Evolutionary conservation across 2,888 invertebrate genomes (phyloP).

Genomic region (Ommatoiulus sabulosus): DNA sequence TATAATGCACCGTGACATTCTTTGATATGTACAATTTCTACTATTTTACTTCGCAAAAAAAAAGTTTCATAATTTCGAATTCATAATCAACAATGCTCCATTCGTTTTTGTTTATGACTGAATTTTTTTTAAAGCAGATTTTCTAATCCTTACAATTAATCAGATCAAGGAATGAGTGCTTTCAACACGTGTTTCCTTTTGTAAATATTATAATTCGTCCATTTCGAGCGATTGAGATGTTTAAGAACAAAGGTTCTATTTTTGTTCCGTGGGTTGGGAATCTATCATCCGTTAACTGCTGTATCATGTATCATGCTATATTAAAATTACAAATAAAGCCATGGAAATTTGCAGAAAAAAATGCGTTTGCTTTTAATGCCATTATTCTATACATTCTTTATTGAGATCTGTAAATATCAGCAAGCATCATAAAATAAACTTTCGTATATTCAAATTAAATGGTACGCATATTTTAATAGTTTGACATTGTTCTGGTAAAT

Average conservation of each 20-base stretch:
- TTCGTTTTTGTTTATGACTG: not conserved
- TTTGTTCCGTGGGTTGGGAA: conserved; percentile 17
- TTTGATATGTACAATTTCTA: not conserved
- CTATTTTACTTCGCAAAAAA: not conserved
- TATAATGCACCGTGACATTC: not conserved
- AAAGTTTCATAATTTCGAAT: not conserved
- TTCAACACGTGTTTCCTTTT: not conserved
- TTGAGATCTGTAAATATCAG: too few species aligned
- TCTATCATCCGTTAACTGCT: conserved; percentile 30
- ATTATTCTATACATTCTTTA: too few species aligned
- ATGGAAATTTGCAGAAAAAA: not conserved
- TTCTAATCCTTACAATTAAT: not conserved
- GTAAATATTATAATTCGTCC: not conserved
- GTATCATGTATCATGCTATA: conserved; percentile 35
- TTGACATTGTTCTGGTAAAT: too few species aligned
- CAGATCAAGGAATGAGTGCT: not conserved
- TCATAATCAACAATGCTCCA: not conserved
- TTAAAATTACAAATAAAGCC: conserved; percentile 42
- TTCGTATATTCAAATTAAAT: too few species aligned
- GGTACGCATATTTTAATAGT: too few species aligned
- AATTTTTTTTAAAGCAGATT: not conserved
- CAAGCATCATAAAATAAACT: too few species aligned
- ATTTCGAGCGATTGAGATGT: not conserved
- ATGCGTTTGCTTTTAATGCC: too few species aligned
- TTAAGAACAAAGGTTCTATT: conserved; percentile 6